These are phyloP conservation scores for Oreochromis mossambicus DNA, from an alignment of 2,797 vertebrate species.

Conservation along the genomic window DNA sequence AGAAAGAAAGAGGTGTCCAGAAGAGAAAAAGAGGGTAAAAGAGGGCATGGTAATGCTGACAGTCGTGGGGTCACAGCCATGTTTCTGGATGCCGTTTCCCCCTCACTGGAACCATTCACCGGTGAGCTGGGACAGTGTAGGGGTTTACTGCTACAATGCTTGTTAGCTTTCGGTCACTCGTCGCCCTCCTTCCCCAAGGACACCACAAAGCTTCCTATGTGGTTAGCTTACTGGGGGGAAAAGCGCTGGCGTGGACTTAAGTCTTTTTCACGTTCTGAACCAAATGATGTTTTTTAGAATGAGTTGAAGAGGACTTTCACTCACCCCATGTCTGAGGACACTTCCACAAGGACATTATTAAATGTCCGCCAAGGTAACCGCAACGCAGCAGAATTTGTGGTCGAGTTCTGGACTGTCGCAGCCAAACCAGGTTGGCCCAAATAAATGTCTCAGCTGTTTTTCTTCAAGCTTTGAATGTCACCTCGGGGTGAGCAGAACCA, in stretches of 20 bases:
- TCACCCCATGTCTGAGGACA: not conserved
- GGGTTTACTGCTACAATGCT: not conserved
- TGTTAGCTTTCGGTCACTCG: not conserved
- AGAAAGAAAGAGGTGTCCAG: not conserved
- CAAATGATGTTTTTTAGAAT: not conserved
- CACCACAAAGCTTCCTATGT: not conserved
- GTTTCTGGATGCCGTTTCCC: not conserved
- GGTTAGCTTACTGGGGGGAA: not conserved
- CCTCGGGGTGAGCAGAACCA: not conserved
- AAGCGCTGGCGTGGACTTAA: not conserved
- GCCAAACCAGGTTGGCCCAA: not conserved
- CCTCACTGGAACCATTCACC: not conserved
- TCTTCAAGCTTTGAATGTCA: not conserved
- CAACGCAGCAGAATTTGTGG: not conserved
- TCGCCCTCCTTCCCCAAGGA: not conserved
- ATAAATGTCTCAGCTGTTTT: not conserved
- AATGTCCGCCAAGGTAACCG: not conserved
- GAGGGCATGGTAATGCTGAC: not conserved
- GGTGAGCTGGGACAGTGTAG: not conserved
- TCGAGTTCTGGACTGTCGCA: not conserved
- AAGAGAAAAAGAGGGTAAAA: accelerated
- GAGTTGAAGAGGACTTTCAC: not conserved
- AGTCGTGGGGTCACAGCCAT: not conserved
- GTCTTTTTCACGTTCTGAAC: not conserved
- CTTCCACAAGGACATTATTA: not conserved